Evolutionary conservation across 2,113 vertebrate species (phyloP), one percentile per base, ranked within the genome.

Genomic region (Pelobates fuscus): DNA sequence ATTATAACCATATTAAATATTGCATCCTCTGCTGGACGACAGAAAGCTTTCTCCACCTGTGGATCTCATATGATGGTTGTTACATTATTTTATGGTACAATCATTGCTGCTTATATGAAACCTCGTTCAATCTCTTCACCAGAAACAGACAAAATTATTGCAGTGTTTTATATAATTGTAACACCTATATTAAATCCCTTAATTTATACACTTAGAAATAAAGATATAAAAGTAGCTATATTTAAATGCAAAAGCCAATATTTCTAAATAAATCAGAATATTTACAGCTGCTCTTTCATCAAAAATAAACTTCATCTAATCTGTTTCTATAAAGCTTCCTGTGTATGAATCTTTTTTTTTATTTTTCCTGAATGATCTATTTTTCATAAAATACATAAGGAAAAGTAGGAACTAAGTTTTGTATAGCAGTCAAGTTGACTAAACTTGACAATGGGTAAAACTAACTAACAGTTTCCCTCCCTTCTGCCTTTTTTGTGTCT

Each of bases 171-270:
- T 21, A 68, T 67, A 26, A 78, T 79, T 55, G 76, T 82, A 1
- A 67, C 77, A 2, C 79, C 79, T 29, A 75, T 78, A 66, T 30
- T 83, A 14, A 83, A 80, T 54, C 82, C 76, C 6, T 24, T 83
- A n/a, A 80, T 82, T 3, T 82, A 81, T 5, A 77, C 79, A 26
- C 70, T 84, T 46, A 75, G 79, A 46, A 84, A 80, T 60, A 78
- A 68, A 44, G 82, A 82, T 7, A 44, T 84, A 18, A 84, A 80
- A 5, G 61, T 64, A 2, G 78, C 70, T n/a, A 70, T 81, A n/a
- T n/a, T n/a, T n/a, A 14, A 78, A 75, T 10, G 4, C 30, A 32
- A 30, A 68, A 68, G 8, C 5, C 20, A 49, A 49, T 14, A 49
- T 14, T 49, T 49, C 14, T 12, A 41, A 41, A 41, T 8, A 41